Conservation (phyloP, 2,797 vertebrate species). For the Liasis olivaceus region DNA sequence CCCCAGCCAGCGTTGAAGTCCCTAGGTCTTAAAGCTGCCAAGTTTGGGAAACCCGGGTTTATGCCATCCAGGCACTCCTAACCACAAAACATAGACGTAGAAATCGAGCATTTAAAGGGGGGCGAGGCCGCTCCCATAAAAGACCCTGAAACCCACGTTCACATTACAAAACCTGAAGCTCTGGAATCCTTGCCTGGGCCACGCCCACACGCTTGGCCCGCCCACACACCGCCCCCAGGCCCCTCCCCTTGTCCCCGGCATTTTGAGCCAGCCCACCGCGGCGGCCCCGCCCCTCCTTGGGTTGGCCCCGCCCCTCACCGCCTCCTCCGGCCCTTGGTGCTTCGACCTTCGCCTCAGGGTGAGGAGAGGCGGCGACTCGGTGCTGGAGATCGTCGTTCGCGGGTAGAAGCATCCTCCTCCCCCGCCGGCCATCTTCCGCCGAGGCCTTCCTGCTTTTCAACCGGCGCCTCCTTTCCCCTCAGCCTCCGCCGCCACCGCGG, state of each 20-base stretch:
- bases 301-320: background rate
- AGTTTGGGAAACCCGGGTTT: too few relatives aligned
- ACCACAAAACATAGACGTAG: too few relatives aligned
- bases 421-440: slow-evolving; percentile 1
- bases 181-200: background rate
- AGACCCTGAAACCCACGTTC: too few relatives aligned
- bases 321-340: background rate
- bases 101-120: background rate
- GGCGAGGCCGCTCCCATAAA: too few relatives aligned
- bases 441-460: background rate
- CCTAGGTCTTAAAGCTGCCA: too few relatives aligned
- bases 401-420: background rate
- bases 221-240: background rate
- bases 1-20: too few relatives aligned
- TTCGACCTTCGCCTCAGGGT: slow-evolving; percentile 21
- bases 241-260: background rate
- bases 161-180: too few relatives aligned
- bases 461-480: background rate
- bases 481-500: background rate
- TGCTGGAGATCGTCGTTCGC: background rate
- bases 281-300: background rate
- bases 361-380: slow-evolving; percentile 23
- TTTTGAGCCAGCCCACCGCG: background rate
- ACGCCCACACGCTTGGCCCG: fast-evolving
- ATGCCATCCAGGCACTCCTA: too few relatives aligned